Evolutionary conservation across 1,140 invertebrate genomes (phyloP), one percentile per base, ranked within the genome.

Genomic region (Rhopalosiphum padi): DNA sequence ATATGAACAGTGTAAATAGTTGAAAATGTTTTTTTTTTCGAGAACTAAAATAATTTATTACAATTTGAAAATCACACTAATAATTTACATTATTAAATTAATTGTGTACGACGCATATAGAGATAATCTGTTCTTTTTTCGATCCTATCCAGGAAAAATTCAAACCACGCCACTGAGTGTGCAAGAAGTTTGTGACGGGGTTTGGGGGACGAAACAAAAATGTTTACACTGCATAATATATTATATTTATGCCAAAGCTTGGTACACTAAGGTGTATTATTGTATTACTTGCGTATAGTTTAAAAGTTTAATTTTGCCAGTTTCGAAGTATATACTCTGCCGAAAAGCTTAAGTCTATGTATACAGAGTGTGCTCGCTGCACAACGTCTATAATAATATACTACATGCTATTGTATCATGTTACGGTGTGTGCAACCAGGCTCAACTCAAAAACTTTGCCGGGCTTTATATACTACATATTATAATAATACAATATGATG

Each of bases 341-440:
- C 8, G 30, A 88, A 88, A 88, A 88, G 21, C 86, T 88, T 51
- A 88, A 51, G 86, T 18, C 86, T 43, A 46, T n/a, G n/a, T 30
- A 37, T 41, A 8, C 23, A 41, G 15, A 15, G n/a, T 48, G 43
- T 87, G 41, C 6, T 5, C 25, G 4, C 9, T 87, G 22, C 22
- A 85, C 5, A n/a, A 43, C 9, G 22, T 43, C 48, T 51, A 51
- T 51, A 51, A 51, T 51, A 51, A 51, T 51, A 85, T 85, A 41
- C 9, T 11, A n/a, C 0, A 30, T 23, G 37, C 37, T 22, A 37
- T 86, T 86, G 25, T 46, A 37, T 37, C 35, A 22, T 85, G 37
- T 37, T 22, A n/a, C 3, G 8, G 22, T 8, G 37, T 7, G 82
- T 41, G 41, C 25, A 3, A 86, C 25, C 2, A 30, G n/a, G 83